Base-by-base conservation (phyloP, 2,797 vertebrate species). In the Crax fasciolata region DNA sequence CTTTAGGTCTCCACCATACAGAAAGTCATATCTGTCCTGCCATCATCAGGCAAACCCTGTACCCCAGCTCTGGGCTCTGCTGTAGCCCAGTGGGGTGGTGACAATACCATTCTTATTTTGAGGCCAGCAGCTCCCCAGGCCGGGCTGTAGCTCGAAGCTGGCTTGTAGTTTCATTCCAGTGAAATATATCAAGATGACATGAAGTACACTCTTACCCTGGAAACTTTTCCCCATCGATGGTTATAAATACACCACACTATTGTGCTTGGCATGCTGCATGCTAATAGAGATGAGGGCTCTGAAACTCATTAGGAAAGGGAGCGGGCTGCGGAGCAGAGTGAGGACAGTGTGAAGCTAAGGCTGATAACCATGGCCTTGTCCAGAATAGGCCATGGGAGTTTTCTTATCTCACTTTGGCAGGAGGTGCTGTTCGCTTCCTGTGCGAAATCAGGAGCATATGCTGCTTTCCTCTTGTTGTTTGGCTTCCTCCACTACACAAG, bases 401-500 rank as follows among this genome's bases (percentile, higher is more conserved):
- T 98, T 99, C 99, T 99, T 99, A 99, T 99, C 99, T 99, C 96
- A 94, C 98, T 98, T 89, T 98, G 98, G 99, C 99, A 99, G 99
- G 99, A 99, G 99, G 99, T 98, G 98, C 98, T 98, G 98, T 97
- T 98, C 97, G 98, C 98, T 99, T 99, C 99, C 99, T 99, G 99
- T 99, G 98, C 99, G 98, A 99, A 99, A 99, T 99, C 99, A 99
- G 98, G 98, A 99, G 99, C 97, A 98, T 99, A 98, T 80, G 97
- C 98, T 90, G 98, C 98, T 99, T 99, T 99, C 99, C 99, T 99
- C 99, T 99, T 97, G 99, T 99, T 99, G 99, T 99, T 99, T 99
- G 98, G 98, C 98, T 99, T 99, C 99, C 99, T 99, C 99, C 97
- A 96, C 98, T 98, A 98, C 98, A 98, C 98, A 98, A 99, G 99